Conservation (phyloP, 2,113 vertebrate species). For the Petromus typicus region DNA sequence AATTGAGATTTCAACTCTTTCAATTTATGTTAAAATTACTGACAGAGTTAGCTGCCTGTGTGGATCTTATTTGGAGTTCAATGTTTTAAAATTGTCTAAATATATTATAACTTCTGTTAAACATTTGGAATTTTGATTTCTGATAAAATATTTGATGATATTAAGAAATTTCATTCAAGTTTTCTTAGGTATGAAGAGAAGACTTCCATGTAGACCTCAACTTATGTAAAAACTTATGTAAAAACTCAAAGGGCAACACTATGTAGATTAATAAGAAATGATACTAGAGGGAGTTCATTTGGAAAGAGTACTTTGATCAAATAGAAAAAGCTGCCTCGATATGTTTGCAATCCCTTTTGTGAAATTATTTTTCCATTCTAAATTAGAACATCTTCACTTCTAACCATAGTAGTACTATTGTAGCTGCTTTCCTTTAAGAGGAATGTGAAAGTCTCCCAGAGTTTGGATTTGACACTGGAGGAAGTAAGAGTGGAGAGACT, state of each 20-base stretch:
- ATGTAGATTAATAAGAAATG: not conserved
- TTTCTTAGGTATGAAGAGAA: not conserved
- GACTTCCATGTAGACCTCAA: not conserved
- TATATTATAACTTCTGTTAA: not conserved
- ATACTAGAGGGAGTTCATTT: not conserved
- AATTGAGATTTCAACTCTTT: not conserved
- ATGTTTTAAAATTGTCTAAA: not conserved
- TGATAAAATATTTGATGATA: not conserved
- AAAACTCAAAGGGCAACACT: not conserved
- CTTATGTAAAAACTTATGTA: not conserved
- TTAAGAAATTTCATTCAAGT: not conserved
- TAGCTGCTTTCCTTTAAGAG: not conserved
- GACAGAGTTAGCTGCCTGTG: not conserved
- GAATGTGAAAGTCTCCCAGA: not conserved
- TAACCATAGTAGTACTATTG: not conserved
- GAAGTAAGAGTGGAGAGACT: not conserved
- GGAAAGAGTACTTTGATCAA: not conserved
- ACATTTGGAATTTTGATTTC: slow-evolving; percentile 3
- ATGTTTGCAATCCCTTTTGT: not conserved
- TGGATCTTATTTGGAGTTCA: not conserved
- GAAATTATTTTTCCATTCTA: not conserved
- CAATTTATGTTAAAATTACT: not conserved
- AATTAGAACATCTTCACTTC: not conserved
- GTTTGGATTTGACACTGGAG: not conserved
- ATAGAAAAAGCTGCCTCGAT: not conserved